A percentile compares a stretch with the other conserved stretches of the same genome.
phyloP scores from a whole-genome alignment of 2,113 vertebrate species.

The Panthera uncia region DNA sequence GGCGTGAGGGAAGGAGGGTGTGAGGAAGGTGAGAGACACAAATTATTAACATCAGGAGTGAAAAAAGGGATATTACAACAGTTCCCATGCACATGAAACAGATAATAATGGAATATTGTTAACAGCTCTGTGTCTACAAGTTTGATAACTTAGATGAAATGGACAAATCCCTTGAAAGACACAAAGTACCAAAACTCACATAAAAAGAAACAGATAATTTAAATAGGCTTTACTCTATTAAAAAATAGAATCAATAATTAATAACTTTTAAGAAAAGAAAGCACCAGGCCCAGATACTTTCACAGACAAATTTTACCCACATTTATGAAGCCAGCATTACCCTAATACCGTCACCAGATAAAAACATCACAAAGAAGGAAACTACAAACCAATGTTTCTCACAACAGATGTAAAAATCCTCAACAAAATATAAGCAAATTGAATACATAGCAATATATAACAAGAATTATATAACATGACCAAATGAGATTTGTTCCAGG shows the following conservation, averaged over 20 bases:
- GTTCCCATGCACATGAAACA: not conserved
- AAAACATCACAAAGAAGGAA: not conserved
- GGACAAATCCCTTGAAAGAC: not conserved
- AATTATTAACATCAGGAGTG: not conserved
- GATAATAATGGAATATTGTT: not conserved
- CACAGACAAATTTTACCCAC: not conserved
- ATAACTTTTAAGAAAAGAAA: not conserved
- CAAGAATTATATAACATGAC: not conserved
- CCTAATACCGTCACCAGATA: not conserved
- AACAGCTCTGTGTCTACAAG: not conserved
- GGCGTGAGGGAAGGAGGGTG: not conserved
- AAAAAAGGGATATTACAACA: not conserved
- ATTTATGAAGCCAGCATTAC: not conserved
- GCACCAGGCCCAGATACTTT: not conserved
- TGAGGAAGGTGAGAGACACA: not conserved
- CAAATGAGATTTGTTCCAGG: not conserved
- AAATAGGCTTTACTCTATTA: not conserved
- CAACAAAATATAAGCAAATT: not conserved
- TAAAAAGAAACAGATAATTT: not conserved
- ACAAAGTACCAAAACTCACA: not conserved
- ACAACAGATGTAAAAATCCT: not conserved
- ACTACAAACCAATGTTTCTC: not conserved
- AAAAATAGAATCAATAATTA: not conserved
- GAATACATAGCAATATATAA: not conserved
- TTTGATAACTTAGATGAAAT: not conserved